Percentiles rank a stretch among this genome's conserved stretches.
Conservation (phyloP, 2,113 vertebrate genomes). For the Riparia riparia region DNA sequence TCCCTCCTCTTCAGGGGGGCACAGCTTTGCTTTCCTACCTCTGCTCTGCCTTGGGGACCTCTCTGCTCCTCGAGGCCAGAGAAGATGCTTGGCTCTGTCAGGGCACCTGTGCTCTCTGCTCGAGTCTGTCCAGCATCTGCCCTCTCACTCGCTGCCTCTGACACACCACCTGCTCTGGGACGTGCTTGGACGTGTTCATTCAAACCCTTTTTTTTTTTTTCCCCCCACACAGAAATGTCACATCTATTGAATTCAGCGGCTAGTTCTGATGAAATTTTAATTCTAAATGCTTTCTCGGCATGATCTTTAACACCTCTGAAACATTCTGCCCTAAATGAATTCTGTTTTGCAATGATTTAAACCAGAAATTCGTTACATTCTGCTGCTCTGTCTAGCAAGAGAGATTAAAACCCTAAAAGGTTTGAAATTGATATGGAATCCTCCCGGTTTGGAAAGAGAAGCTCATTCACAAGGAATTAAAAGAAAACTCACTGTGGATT, state of each 20-base stretch:
- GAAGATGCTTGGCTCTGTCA: background rate
- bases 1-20: background rate
- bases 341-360: slow-evolving; percentile 45
- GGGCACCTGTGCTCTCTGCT: background rate
- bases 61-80: background rate
- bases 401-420: slow-evolving; percentile 47
- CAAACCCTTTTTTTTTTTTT: background rate
- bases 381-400: background rate
- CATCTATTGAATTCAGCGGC: background rate
- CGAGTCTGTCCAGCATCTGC: background rate
- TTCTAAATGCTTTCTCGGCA: background rate
- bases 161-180: background rate
- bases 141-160: background rate
- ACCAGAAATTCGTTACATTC: slow-evolving; percentile 23
- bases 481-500: slow-evolving; percentile 37
- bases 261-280: background rate
- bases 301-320: slow-evolving; percentile 13
- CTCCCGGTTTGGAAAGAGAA: slow-evolving; percentile 45
- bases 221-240: background rate
- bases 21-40: background rate
- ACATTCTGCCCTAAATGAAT: background rate
- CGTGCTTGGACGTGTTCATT: background rate
- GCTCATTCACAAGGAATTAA: slow-evolving; percentile 38
- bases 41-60: background rate
- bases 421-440: slow-evolving; percentile 38